phyloP scores from a whole-genome alignment of 2,797 vertebrate genomes.

The Morus bassanus region DNA sequence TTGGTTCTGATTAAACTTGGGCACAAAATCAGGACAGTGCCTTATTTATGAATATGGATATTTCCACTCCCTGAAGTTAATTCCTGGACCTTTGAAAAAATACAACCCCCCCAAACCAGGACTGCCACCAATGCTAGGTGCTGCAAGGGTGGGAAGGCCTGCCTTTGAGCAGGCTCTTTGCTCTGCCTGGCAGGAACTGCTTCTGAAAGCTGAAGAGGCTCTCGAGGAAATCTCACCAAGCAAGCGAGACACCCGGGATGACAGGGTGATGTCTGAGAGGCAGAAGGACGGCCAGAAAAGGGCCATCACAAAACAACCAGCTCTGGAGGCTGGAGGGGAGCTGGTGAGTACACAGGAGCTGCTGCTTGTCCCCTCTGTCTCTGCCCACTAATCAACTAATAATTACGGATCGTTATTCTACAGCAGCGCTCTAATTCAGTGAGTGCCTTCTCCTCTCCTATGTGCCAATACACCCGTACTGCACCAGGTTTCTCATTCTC shows the following conservation, averaged over 20 bases:
- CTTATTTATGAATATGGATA: not conserved
- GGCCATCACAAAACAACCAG: not conserved
- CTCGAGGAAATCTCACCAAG: not conserved
- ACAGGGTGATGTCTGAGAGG: not conserved
- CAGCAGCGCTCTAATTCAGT: fast-evolving
- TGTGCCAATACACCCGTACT: fast-evolving
- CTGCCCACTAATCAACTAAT: not conserved
- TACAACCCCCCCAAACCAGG: not conserved
- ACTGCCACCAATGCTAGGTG: not conserved
- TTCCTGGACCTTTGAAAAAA: not conserved
- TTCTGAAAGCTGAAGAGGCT: not conserved
- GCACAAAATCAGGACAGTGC: constrained; percentile 13
- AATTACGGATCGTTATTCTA: not conserved
- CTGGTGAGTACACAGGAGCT: not conserved
- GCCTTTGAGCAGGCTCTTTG: not conserved
- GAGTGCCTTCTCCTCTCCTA: not conserved
- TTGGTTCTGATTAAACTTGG: constrained; percentile 53
- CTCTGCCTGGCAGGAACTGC: not conserved
- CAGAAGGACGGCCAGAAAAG: not conserved
- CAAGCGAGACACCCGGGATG: fast-evolving
- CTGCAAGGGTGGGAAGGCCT: not conserved
- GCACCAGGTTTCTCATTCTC: not conserved
- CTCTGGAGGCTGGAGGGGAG: not conserved
- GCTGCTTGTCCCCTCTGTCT: not conserved
- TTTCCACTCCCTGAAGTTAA: not conserved